Conservation (phyloP, 2,113 vertebrate species). For the Phrynosoma platyrhinos region DNA sequence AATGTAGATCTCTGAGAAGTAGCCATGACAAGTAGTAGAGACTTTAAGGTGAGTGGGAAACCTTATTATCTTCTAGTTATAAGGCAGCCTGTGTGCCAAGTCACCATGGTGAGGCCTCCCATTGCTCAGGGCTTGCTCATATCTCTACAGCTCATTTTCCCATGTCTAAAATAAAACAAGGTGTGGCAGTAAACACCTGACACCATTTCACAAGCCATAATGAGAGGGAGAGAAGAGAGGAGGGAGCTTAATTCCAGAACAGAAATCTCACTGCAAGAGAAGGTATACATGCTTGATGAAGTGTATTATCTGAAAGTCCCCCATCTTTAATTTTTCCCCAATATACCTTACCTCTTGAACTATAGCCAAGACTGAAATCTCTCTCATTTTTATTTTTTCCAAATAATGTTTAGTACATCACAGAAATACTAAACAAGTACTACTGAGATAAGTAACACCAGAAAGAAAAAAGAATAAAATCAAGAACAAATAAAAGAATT, state of each 20-base stretch:
- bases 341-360: neutral
- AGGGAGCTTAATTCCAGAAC: neutral
- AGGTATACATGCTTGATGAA: too few relatives aligned
- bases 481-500: too few relatives aligned
- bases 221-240: neutral
- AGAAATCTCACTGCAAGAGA: neutral
- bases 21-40: neutral
- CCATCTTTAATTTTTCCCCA: too few relatives aligned
- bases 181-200: too few relatives aligned
- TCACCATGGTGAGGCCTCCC: neutral
- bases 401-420: too few relatives aligned
- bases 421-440: too few relatives aligned
- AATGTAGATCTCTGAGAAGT: too few relatives aligned
- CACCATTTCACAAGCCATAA: neutral
- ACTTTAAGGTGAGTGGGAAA: neutral
- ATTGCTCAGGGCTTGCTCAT: neutral
- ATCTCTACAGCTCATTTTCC: neutral
- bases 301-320: too few relatives aligned
- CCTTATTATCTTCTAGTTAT: neutral
- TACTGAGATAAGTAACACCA: too few relatives aligned
- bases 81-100: neutral
- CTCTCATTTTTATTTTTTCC: too few relatives aligned
- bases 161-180: neutral
- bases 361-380: neutral
- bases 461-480: too few relatives aligned